Evolutionary conservation across 1,140 invertebrate genomes (phyloP).

Genomic region (Cyrtorhinus lividipennis): DNA sequence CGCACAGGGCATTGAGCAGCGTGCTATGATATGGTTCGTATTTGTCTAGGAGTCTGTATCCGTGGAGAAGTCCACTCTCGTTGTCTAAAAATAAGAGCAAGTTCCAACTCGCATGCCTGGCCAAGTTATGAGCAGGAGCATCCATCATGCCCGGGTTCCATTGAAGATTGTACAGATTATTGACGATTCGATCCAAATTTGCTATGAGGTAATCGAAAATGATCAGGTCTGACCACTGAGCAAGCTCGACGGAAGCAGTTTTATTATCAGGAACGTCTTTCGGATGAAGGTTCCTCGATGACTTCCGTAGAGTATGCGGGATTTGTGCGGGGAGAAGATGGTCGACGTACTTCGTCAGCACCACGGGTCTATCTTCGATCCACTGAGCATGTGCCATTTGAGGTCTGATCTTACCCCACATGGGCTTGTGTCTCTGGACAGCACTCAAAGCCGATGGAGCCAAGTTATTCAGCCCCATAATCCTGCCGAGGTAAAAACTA

Average conservation of each 20-base stretch:
- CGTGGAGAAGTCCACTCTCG: slow-evolving; percentile 73
- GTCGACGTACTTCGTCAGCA: slow-evolving; percentile 57
- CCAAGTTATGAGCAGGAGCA: slow-evolving; percentile 72
- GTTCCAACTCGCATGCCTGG: slow-evolving; percentile 47
- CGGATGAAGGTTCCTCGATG: slow-evolving; percentile 42
- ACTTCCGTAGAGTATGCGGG: slow-evolving; percentile 48
- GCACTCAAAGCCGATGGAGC: slow-evolving; percentile 56
- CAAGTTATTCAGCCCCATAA: slow-evolving; percentile 58
- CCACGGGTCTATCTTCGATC: slow-evolving; percentile 59
- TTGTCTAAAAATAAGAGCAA: slow-evolving; percentile 73
- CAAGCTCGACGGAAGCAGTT: slow-evolving; percentile 48
- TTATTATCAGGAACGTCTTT: slow-evolving; percentile 31
- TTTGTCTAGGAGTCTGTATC: slow-evolving; percentile 69
- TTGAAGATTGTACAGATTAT: slow-evolving; percentile 77
- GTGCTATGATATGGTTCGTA: slow-evolving; percentile 67
- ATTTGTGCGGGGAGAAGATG: slow-evolving; percentile 48
- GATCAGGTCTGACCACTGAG: slow-evolving; percentile 79
- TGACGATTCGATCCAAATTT: slow-evolving; percentile 74
- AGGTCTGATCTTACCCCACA: slow-evolving; percentile 50
- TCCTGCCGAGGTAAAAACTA: slow-evolving; percentile 61
- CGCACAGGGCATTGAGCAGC: slow-evolving; percentile 61
- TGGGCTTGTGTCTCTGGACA: slow-evolving; percentile 42
- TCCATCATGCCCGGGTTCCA: slow-evolving; percentile 84
- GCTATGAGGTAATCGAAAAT: slow-evolving; percentile 80
- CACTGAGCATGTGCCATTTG: slow-evolving; percentile 61